A percentile compares a stretch with the other conserved stretches of the same genome.
Evolutionary conservation across 1,140 invertebrate genomes (phyloP).

Genomic region (Drosophila dunni): DNA sequence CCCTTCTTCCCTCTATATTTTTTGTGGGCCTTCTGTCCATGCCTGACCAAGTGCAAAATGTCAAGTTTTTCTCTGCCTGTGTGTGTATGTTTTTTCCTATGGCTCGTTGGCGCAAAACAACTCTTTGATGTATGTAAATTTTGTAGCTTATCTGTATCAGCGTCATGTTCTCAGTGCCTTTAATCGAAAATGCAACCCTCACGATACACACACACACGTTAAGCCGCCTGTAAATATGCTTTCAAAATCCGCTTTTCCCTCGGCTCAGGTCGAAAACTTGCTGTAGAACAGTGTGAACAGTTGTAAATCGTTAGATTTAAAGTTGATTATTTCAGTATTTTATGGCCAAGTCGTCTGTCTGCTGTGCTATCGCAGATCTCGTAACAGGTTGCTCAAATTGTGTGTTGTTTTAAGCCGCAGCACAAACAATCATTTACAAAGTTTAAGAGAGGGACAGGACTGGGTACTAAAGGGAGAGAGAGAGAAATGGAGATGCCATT

Average conservation of each 20-base stretch:
- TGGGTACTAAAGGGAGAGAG: too few species aligned
- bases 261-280: conserved; percentile 8
- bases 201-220: conserved; percentile 28
- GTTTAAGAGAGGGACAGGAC: background rate
- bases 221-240: conserved; percentile 57
- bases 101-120: conserved; percentile 29
- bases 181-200: conserved; percentile 75
- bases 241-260: conserved; percentile 53
- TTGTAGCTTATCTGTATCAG: conserved; percentile 63
- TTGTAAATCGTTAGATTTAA: conserved; percentile 61
- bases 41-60: conserved; percentile 81
- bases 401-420: conserved; percentile 32
- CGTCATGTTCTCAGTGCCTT: conserved; percentile 50
- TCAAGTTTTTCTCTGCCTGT: conserved; percentile 60
- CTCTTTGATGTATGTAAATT: conserved; percentile 75
- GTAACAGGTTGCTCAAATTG: conserved; percentile 48
- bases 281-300: conserved; percentile 11
- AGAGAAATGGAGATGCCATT: background rate
- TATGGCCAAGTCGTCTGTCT: conserved; percentile 36
- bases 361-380: conserved; percentile 41
- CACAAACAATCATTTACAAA: conserved; percentile 40
- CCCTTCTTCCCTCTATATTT: background rate
- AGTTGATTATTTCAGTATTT: conserved; percentile 59
- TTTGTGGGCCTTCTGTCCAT: conserved; percentile 42
- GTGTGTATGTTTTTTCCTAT: conserved; percentile 22